phyloP scores from a whole-genome alignment of 2,888 invertebrate genomes.

The Maniola hyperantus region DNA sequence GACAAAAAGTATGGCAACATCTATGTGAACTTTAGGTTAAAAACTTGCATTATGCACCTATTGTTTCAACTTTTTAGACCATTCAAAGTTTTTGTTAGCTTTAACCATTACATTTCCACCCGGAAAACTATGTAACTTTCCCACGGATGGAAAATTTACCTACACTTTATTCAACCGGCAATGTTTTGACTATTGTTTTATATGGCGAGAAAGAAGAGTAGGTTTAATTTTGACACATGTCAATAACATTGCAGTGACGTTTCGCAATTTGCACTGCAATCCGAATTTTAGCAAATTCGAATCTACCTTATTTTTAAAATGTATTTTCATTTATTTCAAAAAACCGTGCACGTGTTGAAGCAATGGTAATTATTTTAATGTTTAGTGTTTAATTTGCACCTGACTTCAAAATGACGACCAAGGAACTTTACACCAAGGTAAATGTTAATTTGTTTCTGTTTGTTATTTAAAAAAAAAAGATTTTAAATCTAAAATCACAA shows the following conservation, averaged over 20 bases:
- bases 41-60: constrained; percentile 58
- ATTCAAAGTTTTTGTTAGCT: constrained; percentile 55
- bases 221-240: constrained; percentile 44
- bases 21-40: constrained; percentile 60
- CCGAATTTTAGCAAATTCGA: constrained; percentile 62
- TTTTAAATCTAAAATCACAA: constrained; percentile 22
- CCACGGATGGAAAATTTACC: constrained; percentile 37
- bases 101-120: constrained; percentile 55
- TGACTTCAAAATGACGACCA: constrained; percentile 73
- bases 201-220: constrained; percentile 22
- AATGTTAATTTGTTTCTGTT: constrained; percentile 45
- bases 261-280: constrained; percentile 58
- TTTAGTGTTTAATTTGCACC: constrained; percentile 31
- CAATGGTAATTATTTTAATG: constrained; percentile 48
- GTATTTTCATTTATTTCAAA: constrained; percentile 52
- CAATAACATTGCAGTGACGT: constrained; percentile 69
- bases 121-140: constrained; percentile 48
- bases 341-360: constrained; percentile 66
- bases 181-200: constrained; percentile 19
- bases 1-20: constrained; percentile 60
- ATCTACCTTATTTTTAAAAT: constrained; percentile 75
- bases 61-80: constrained; percentile 57
- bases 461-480: constrained; percentile 24
- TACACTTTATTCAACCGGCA: too few species aligned
- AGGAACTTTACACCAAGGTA: constrained; percentile 81